Conservation (phyloP, 2,888 invertebrate genomes). For the Branchellion lobata region DNA sequence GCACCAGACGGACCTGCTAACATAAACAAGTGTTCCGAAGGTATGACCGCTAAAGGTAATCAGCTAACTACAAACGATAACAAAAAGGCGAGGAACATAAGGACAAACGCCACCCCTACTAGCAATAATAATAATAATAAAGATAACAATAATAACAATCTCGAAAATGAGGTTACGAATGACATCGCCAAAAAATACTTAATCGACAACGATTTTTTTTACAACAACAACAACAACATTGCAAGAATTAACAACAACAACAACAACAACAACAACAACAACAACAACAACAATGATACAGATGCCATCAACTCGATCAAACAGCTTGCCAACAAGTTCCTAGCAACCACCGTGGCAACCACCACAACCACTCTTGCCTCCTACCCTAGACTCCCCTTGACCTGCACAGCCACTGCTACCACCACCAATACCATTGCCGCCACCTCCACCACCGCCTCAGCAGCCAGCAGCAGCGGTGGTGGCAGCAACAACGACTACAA, state of each 20-base stretch:
- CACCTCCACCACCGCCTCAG: too few relatives aligned
- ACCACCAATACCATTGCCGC: too few relatives aligned
- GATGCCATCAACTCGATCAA: neutral
- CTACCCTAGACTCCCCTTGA: too few relatives aligned
- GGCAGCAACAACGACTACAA: too few relatives aligned
- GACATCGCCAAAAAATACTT: neutral
- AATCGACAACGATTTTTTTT: neutral
- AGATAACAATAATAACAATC: too few relatives aligned
- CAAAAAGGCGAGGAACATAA: neutral
- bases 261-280: neutral
- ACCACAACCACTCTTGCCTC: too few relatives aligned
- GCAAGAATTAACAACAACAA: neutral
- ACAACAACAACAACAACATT: conserved; percentile 15
- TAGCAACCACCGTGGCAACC: neutral
- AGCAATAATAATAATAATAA: neutral
- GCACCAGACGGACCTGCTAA: too few relatives aligned
- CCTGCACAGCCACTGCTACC: too few relatives aligned
- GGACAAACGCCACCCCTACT: neutral
- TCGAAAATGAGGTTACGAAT: too few relatives aligned
- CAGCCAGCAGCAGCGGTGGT: too few relatives aligned
- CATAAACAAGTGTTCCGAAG: too few relatives aligned
- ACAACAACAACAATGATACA: conserved; percentile 1
- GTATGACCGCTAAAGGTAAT: too few relatives aligned
- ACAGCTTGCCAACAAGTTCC: conserved; percentile 2
- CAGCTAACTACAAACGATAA: neutral